Percentiles rank a stretch among this genome's conserved stretches.
Conservation (phyloP, 2,888 invertebrate species). For the Andrena bicolor region DNA sequence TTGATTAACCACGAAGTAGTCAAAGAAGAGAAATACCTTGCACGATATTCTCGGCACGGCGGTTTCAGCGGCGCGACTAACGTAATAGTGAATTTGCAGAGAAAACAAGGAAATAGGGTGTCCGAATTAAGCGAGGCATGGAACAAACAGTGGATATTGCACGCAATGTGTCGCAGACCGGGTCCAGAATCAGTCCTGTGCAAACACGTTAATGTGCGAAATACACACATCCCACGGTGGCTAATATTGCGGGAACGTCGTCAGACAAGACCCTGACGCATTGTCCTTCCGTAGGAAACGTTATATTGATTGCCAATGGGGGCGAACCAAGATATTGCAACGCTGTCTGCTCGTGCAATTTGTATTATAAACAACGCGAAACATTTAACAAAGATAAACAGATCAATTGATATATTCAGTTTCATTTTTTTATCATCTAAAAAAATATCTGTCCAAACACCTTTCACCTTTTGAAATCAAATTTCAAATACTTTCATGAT, state of each 20-base stretch:
- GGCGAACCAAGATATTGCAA: conserved; percentile 48
- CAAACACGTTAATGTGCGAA: conserved; percentile 84
- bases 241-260: conserved; percentile 76
- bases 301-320: conserved; percentile 64
- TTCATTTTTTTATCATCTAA: too few relatives aligned
- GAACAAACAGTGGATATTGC: conserved; percentile 83
- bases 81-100: conserved; percentile 77
- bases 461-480: too few relatives aligned
- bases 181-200: conserved; percentile 78
- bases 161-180: conserved; percentile 79
- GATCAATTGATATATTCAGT: too few relatives aligned
- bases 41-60: conserved; percentile 10
- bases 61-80: conserved; percentile 20
- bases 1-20: neutral
- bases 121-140: conserved; percentile 78
- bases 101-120: conserved; percentile 73
- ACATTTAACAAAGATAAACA: too few relatives aligned
- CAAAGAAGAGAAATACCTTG: neutral
- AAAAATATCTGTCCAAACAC: too few relatives aligned
- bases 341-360: conserved; percentile 19
- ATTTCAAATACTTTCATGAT: too few relatives aligned
- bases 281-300: conserved; percentile 56
- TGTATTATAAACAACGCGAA: conserved; percentile 28
- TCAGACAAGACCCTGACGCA: conserved; percentile 64
- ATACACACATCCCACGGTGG: conserved; percentile 79